phyloP scores from a whole-genome alignment of 2,113 vertebrate genomes.

The Hypocryptadius cinnamomeus region DNA sequence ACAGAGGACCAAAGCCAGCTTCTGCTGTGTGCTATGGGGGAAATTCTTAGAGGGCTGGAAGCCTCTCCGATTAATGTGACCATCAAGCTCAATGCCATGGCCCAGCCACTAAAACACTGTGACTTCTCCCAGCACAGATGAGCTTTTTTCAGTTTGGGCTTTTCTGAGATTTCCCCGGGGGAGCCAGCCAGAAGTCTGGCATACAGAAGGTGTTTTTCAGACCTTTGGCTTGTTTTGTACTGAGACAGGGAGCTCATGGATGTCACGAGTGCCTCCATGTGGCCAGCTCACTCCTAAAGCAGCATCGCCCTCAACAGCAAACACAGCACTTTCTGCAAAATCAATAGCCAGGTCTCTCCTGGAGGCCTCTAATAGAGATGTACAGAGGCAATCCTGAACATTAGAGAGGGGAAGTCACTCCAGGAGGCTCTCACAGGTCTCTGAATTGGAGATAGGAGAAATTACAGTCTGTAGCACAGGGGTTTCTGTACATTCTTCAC shows the following conservation, averaged over 20 bases:
- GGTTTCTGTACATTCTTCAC: background rate
- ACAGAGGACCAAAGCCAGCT: background rate
- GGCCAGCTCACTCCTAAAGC: background rate
- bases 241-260: background rate
- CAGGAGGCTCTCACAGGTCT: background rate
- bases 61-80: background rate
- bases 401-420: background rate
- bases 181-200: background rate
- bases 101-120: background rate
- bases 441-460: background rate
- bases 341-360: background rate
- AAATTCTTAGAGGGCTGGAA: background rate
- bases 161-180: background rate
- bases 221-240: rapidly evolving
- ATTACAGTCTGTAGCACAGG: background rate
- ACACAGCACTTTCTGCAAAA: background rate
- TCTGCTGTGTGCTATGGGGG: background rate
- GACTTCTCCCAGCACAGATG: background rate
- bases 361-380: background rate
- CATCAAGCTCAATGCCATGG: background rate
- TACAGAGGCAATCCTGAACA: background rate
- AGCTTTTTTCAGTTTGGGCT: background rate
- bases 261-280: background rate
- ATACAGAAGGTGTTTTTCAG: background rate
- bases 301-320: background rate